phyloP scores from a whole-genome alignment of 2,113 vertebrate genomes.

The Galeopterus variegatus region DNA sequence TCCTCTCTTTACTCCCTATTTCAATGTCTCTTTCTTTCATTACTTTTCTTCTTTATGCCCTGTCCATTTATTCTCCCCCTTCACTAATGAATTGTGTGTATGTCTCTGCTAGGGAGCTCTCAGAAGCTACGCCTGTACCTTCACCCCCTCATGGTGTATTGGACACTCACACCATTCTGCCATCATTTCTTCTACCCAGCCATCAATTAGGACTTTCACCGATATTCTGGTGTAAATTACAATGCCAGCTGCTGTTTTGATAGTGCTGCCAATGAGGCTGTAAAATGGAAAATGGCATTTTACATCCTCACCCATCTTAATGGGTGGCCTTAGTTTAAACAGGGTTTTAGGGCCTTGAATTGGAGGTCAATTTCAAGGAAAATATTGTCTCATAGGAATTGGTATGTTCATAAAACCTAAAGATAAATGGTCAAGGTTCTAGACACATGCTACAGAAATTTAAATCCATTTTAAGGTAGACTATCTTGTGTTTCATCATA shows the following conservation, averaged over 20 bases:
- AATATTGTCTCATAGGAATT: background rate
- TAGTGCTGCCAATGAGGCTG: background rate
- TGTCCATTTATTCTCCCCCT: background rate
- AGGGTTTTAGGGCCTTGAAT: background rate
- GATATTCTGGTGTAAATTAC: background rate
- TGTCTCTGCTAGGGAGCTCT: background rate
- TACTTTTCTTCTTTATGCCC: background rate
- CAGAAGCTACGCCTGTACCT: background rate
- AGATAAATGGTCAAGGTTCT: background rate
- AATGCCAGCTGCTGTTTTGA: conserved; percentile 26
- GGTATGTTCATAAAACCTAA: background rate
- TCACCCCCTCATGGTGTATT: background rate
- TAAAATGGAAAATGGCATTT: background rate
- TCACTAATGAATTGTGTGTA: background rate
- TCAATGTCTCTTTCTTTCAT: background rate
- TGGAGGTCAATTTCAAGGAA: conserved; percentile 22
- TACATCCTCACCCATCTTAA: too few relatives aligned
- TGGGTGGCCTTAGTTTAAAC: background rate
- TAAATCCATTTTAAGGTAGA: background rate
- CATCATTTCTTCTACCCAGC: background rate
- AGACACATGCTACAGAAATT: background rate
- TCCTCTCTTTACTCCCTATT: background rate
- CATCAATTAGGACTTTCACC: background rate
- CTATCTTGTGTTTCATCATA: background rate
- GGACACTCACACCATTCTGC: background rate